Percentiles rank a stretch among this genome's conserved stretches.
phyloP scores from a whole-genome alignment of 2,113 vertebrate genomes.

The Heterotis niloticus region DNA sequence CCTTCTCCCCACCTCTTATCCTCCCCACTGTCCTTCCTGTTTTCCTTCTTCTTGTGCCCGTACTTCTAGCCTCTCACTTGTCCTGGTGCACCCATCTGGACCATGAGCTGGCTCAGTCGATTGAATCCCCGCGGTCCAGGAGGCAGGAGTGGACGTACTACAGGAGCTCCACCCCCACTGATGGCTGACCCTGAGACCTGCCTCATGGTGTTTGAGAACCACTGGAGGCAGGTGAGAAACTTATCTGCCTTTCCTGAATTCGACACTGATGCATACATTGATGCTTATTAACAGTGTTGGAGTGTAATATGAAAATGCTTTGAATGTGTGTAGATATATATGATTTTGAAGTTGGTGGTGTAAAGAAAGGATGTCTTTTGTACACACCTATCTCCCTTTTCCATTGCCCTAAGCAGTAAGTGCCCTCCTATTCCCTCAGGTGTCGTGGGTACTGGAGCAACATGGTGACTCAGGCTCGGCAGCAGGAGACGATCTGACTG shows the following conservation, averaged over 20 bases:
- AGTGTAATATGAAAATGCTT: no score
- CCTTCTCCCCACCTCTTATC: background rate
- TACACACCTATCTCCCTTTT: background rate
- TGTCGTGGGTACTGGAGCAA: constrained; percentile 82
- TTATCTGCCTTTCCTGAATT: background rate
- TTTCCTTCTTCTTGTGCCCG: rapidly evolving
- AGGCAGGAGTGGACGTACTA: constrained; percentile 63
- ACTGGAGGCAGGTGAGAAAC: constrained; percentile 85
- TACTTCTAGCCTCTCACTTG: background rate
- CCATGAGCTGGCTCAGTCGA: constrained; percentile 94
- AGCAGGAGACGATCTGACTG: constrained; percentile 78
- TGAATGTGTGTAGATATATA: no score
- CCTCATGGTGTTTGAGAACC: constrained; percentile 95
- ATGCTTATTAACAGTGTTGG: background rate
- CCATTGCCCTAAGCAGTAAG: background rate
- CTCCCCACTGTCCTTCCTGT: background rate
- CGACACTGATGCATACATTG: background rate
- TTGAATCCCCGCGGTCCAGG: constrained; percentile 75
- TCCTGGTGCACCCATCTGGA: constrained; percentile 31
- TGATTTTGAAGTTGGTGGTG: no score
- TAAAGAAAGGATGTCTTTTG: background rate
- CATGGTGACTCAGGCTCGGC: constrained; percentile 64
- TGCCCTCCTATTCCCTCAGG: constrained; percentile 51
- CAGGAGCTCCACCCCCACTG: constrained; percentile 71
- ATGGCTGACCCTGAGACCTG: constrained; percentile 91